These are phyloP conservation scores for Agrilus biguttatus DNA, from an alignment of 2,888 invertebrate genomes.

Conservation along the genomic window DNA sequence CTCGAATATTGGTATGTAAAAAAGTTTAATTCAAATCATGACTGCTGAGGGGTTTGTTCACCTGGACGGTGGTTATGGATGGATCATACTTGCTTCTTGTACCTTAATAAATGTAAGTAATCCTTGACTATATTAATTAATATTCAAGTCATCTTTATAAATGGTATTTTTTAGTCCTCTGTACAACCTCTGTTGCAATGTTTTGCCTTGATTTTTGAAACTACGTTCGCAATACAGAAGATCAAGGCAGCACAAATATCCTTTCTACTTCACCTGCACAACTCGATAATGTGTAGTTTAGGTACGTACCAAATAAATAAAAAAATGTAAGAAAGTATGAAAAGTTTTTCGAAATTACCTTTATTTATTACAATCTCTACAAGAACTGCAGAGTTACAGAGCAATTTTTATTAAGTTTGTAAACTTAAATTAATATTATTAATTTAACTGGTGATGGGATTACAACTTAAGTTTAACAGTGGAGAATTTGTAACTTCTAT, in stretches of 20 bases:
- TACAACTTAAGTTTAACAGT: no score
- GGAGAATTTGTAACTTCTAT: no score
- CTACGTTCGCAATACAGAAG: conserved; percentile 24
- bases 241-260: conserved; percentile 29
- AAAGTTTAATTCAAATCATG: neutral
- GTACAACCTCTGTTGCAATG: conserved; percentile 28
- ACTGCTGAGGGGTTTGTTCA: conserved; percentile 7
- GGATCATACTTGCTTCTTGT: conserved; percentile 31
- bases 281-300: conserved; percentile 27
- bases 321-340: neutral
- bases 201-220: conserved; percentile 31
- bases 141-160: neutral
- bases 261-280: conserved; percentile 30
- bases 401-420: no score
- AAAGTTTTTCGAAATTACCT: no score
- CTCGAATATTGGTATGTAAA: no score
- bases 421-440: no score
- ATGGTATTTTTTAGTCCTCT: conserved; percentile 22
- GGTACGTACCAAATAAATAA: conserved; percentile 18
- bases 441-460: no score
- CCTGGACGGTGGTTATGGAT: conserved; percentile 37
- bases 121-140: neutral
- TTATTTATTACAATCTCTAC: no score
- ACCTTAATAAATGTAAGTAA: conserved; percentile 31
- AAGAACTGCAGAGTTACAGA: no score